These are phyloP conservation scores for Sphyrna mokarran DNA, from an alignment of 2,113 vertebrate species.

Conservation along the genomic window DNA sequence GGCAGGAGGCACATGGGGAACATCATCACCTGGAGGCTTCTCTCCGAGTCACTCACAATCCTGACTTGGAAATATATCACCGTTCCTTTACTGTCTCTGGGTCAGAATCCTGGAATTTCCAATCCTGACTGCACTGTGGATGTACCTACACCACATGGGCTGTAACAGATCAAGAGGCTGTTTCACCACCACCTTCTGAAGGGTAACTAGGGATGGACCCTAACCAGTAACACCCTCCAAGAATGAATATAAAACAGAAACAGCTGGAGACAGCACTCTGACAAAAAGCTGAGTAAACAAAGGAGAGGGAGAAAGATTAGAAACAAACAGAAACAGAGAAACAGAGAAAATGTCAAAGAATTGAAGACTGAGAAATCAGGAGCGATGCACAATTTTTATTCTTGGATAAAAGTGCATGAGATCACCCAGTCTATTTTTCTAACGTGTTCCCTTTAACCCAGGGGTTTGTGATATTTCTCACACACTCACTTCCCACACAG, in stretches of 20 bases:
- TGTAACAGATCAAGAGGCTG: background rate
- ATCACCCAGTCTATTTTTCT: too few relatives aligned
- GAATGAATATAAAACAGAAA: background rate
- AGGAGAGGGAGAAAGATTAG: background rate
- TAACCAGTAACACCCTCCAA: too few relatives aligned
- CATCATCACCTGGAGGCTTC: too few relatives aligned
- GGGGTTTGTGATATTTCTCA: background rate
- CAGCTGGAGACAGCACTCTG: background rate
- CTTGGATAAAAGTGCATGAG: background rate
- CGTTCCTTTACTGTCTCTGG: background rate
- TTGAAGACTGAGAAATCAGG: background rate
- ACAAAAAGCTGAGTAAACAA: background rate
- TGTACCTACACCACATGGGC: background rate
- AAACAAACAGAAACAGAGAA: background rate
- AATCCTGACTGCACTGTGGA: too few relatives aligned
- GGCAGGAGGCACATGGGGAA: too few relatives aligned
- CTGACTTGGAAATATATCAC: background rate
- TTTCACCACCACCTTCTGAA: background rate
- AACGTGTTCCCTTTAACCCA: background rate
- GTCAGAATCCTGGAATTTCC: background rate
- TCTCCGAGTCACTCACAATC: too few relatives aligned
- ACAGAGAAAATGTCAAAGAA: background rate
- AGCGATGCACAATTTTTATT: background rate
- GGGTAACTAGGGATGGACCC: background rate
- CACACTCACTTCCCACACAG: background rate